Evolutionary conservation across 2,888 invertebrate genomes (phyloP), one percentile per base, ranked within the genome.

Genomic region (Coenonympha arcania): DNA sequence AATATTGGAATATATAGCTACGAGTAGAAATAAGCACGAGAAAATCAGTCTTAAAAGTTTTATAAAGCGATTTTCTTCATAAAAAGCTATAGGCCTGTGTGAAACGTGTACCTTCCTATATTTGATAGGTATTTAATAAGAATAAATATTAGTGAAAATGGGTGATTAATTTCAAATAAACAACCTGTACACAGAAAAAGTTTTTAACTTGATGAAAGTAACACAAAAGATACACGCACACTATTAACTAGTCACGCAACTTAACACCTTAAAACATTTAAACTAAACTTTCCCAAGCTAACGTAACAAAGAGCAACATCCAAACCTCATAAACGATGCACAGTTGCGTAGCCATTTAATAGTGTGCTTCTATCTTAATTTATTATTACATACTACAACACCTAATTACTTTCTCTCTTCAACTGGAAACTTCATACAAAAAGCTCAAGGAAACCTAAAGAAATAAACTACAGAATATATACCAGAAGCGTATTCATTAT

Each of bases 361-460:
- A 42, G 8, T 41, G 16, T 53, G 30, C 22, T 13, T 37, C 41
- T 41, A 42, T n/a, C 49, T 42, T 30, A 33, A 30, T 42, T n/a
- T 19, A 24, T 39, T 39, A 51, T 50, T 60, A 57, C 39, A 57
- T 62, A 54, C 68, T 69, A 69, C 67, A 59, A 66, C 63, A 62
- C 54, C 71, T 76, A 76, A 60, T 64, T 66, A 73, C 74, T 68
- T 75, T 76, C 74, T 75, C 76, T 76, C 76, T 60, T 72, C 65
- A 16, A 24, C 34, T 60, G 62, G 70, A 69, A 69, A 66, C 57
- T 59, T 61, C 57, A 63, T 66, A 71, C 66, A 68, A 71, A 68
- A 43, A 44, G 73, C 73, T 67, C 63, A 61, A 44, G 64, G 68
- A 73, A 73, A 60, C 61, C 57, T 62, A 76, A 73, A 62, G 53